A percentile compares a stretch with the other conserved stretches of the same genome.
These are phyloP conservation scores for Automeris io DNA, from an alignment of 2,888 invertebrate species.

Conservation along the genomic window DNA sequence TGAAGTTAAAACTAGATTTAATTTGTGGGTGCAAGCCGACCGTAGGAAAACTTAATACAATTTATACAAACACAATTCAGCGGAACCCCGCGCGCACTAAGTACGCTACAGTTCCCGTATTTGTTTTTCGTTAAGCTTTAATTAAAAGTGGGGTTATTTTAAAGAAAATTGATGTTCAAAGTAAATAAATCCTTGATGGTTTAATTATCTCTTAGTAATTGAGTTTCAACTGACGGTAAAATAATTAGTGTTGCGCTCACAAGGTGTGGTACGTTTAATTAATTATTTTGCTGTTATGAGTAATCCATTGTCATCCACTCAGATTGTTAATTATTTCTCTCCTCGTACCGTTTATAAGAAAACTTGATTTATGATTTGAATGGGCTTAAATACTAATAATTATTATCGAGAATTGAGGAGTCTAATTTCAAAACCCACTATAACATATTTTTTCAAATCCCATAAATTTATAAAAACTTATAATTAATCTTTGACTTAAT, in stretches of 20 bases:
- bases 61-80: background rate
- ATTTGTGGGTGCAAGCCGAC: too few relatives aligned
- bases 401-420: too few relatives aligned
- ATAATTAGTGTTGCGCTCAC: slow-evolving; percentile 47
- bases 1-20: too few relatives aligned
- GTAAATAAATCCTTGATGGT: slow-evolving; percentile 73
- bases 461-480: too few relatives aligned
- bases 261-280: slow-evolving; percentile 32
- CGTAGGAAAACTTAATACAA: too few relatives aligned
- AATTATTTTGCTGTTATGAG: slow-evolving; percentile 30
- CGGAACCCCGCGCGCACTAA: slow-evolving; percentile 31
- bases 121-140: slow-evolving; percentile 74
- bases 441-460: too few relatives aligned
- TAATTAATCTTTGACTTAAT: too few relatives aligned
- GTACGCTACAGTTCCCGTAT: slow-evolving; percentile 59
- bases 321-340: background rate
- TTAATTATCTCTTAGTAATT: slow-evolving; percentile 74
- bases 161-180: slow-evolving; percentile 73
- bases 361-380: too few relatives aligned
- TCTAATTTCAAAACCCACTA: too few relatives aligned
- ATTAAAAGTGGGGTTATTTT: slow-evolving; percentile 74
- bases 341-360: too few relatives aligned
- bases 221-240: slow-evolving; percentile 67
- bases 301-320: slow-evolving; percentile 17
- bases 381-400: too few relatives aligned